These are phyloP conservation scores for Erpobdella octoculata DNA, from an alignment of 2,888 invertebrate genomes.

Conservation along the genomic window DNA sequence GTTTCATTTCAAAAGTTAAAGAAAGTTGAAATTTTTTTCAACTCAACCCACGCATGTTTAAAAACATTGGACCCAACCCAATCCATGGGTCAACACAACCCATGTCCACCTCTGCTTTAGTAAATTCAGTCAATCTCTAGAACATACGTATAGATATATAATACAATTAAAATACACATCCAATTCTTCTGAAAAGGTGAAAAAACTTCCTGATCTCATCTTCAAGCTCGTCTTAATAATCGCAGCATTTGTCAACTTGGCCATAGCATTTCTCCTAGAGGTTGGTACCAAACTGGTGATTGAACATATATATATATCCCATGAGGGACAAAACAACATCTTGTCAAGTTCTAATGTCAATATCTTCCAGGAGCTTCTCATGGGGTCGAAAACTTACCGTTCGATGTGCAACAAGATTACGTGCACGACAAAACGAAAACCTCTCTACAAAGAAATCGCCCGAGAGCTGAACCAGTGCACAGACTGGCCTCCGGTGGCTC, in stretches of 20 bases:
- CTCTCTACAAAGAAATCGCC: background rate
- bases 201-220: background rate
- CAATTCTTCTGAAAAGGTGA: background rate
- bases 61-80: too few species aligned
- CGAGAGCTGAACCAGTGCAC: background rate
- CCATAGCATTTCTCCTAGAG: background rate
- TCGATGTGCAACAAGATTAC: background rate
- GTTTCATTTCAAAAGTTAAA: too few species aligned
- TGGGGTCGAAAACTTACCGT: background rate
- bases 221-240: background rate
- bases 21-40: too few species aligned
- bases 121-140: too few species aligned
- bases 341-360: background rate
- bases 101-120: too few species aligned
- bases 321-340: background rate
- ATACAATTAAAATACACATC: background rate
- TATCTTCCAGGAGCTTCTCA: background rate
- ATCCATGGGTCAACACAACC: too few species aligned
- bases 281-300: background rate
- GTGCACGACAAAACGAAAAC: background rate
- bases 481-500: background rate
- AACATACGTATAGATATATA: too few species aligned
- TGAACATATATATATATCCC: background rate
- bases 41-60: too few species aligned
- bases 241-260: background rate